phyloP scores from a whole-genome alignment of 2,113 vertebrate genomes.

The Egretta garzetta region DNA sequence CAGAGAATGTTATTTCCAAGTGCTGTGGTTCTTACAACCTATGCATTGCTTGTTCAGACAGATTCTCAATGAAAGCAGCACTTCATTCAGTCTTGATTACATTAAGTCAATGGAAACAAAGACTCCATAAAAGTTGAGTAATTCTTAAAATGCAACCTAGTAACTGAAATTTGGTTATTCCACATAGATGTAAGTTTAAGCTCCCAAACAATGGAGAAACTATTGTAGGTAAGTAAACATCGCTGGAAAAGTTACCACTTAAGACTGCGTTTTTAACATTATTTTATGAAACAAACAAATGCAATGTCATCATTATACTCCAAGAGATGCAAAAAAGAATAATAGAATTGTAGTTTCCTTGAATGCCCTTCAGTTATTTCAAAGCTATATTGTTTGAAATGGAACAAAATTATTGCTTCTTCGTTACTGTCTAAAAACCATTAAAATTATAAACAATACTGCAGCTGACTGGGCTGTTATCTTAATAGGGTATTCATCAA shows the following conservation, averaged over 20 bases:
- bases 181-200: not conserved
- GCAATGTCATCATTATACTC: constrained; percentile 23
- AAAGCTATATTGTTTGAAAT: constrained; percentile 39
- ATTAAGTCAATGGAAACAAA: not conserved
- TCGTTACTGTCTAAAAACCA: constrained; percentile 53
- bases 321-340: constrained; percentile 21
- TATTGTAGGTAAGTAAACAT: not conserved
- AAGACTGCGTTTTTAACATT: not conserved
- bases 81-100: not conserved
- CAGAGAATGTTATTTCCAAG: not conserved
- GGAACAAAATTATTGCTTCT: constrained; percentile 63
- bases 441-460: constrained; percentile 73
- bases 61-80: not conserved
- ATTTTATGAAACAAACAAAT: constrained; percentile 34
- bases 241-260: not conserved
- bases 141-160: not conserved
- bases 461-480: constrained; percentile 62
- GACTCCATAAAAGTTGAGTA: not conserved
- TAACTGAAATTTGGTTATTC: not conserved
- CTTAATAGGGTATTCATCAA: constrained; percentile 74
- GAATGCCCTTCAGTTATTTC: constrained; percentile 51
- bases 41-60: not conserved
- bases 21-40: not conserved
- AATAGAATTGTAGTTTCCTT: constrained; percentile 36
- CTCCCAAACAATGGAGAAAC: not conserved